Percentiles rank a stretch among this genome's conserved stretches.
Conservation (phyloP, 1,140 invertebrate genomes). For the Papilio helenus region DNA sequence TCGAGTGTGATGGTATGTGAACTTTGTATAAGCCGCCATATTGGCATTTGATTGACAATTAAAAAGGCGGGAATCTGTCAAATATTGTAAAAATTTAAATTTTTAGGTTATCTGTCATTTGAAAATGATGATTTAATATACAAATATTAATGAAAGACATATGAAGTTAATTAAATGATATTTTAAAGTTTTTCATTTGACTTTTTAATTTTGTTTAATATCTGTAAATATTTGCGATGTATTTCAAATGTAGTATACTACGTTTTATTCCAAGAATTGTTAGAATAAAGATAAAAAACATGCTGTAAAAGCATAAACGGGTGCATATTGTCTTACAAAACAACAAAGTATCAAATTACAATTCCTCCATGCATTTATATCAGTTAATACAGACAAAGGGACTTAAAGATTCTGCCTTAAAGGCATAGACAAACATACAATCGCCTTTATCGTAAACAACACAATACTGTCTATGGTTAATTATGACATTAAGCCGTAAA, state of each 20-base stretch:
- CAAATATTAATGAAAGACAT: too few relatives aligned
- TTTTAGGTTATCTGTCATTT: neutral
- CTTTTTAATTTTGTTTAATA: too few relatives aligned
- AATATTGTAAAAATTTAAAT: neutral
- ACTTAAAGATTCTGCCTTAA: neutral
- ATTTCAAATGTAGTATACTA: neutral
- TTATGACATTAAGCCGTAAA: constrained; percentile 8
- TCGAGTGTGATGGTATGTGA: constrained; percentile 11
- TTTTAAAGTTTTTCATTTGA: too few relatives aligned
- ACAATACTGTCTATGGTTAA: constrained; percentile 13
- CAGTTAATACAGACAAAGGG: neutral
- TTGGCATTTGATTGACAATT: neutral
- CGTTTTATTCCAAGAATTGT: neutral
- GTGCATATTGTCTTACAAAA: constrained; percentile 1
- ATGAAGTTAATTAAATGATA: too few relatives aligned
- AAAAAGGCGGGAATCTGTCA: constrained; percentile 17
- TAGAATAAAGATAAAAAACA: neutral
- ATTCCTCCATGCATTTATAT: neutral
- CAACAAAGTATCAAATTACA: neutral
- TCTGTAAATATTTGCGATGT: too few relatives aligned
- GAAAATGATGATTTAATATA: too few relatives aligned
- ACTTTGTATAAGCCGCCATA: constrained; percentile 1
- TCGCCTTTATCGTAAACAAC: constrained; percentile 1
- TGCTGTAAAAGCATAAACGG: neutral
- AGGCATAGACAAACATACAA: neutral